These are phyloP conservation scores for Azemiops feae DNA, from an alignment of 2,113 vertebrate genomes.

Conservation along the genomic window DNA sequence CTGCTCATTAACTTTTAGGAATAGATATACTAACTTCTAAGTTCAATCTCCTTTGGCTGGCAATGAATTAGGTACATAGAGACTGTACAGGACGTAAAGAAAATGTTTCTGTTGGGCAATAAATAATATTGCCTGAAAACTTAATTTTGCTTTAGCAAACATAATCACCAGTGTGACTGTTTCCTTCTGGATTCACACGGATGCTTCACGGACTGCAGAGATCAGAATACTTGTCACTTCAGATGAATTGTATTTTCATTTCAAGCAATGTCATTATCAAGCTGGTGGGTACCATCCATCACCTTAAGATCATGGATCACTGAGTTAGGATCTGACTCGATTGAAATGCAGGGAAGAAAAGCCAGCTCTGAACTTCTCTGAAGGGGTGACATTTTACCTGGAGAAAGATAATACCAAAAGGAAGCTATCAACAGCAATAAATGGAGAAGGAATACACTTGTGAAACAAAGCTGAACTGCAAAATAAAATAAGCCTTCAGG, in stretches of 20 bases:
- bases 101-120: conserved; percentile 39
- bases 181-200: conserved; percentile 38
- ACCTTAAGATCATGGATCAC: conserved; percentile 60
- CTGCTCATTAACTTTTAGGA: conserved; percentile 87
- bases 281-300: conserved; percentile 57
- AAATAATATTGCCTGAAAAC: conserved; percentile 56
- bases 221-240: conserved; percentile 61
- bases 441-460: conserved; percentile 1
- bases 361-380: conserved; percentile 44
- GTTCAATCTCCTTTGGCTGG: conserved; percentile 49
- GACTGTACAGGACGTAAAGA: conserved; percentile 23
- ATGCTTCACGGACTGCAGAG: conserved; percentile 50
- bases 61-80: conserved; percentile 52
- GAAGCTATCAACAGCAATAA: conserved; percentile 27
- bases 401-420: conserved; percentile 35
- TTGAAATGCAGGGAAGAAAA: conserved; percentile 16
- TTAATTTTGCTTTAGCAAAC: conserved; percentile 50
- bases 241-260: conserved; percentile 69
- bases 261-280: conserved; percentile 61
- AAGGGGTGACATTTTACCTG: conserved; percentile 48
- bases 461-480: conserved; percentile 30
- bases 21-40: conserved; percentile 68
- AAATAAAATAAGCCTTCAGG: neutral
- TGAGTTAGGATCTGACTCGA: conserved; percentile 45
- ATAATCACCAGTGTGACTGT: conserved; percentile 36